Conservation (phyloP, 92 coral and sea anemone species). For the Plumapathes pennacea region DNA sequence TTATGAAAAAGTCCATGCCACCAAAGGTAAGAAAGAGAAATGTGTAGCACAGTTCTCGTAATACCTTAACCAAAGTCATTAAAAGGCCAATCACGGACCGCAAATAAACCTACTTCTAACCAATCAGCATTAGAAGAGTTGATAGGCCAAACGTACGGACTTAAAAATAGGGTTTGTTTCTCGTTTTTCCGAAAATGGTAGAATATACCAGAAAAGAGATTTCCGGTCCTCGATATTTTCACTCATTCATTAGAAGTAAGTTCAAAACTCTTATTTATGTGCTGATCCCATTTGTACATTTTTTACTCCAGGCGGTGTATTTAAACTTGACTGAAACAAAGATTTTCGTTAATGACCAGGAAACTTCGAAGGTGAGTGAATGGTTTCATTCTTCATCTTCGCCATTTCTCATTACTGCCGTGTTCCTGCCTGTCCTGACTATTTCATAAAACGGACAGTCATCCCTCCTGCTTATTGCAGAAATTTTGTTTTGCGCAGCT, state of each 20-base stretch:
- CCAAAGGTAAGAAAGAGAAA: slow-evolving; percentile 55
- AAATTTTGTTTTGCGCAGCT: slow-evolving; percentile 23
- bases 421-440: background rate
- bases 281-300: background rate
- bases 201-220: too few relatives aligned
- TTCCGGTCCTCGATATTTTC: too few relatives aligned
- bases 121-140: too few relatives aligned
- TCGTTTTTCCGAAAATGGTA: too few relatives aligned
- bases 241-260: background rate
- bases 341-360: slow-evolving; percentile 68
- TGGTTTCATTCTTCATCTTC: background rate
- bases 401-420: background rate
- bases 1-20: slow-evolving; percentile 55
- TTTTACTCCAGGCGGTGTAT: slow-evolving; percentile 55
- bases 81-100: too few relatives aligned
- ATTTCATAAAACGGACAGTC: too few relatives aligned
- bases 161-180: too few relatives aligned
- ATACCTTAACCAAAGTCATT: too few relatives aligned
- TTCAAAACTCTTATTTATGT: background rate
- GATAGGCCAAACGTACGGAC: too few relatives aligned
- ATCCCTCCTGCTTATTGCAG: background rate
- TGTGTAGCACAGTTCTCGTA: background rate
- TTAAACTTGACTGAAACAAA: slow-evolving; percentile 76
- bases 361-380: slow-evolving; percentile 65
- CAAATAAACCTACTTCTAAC: too few relatives aligned